Conservation (phyloP, 2,888 invertebrate genomes). For the Adelognathus sp. region DNA sequence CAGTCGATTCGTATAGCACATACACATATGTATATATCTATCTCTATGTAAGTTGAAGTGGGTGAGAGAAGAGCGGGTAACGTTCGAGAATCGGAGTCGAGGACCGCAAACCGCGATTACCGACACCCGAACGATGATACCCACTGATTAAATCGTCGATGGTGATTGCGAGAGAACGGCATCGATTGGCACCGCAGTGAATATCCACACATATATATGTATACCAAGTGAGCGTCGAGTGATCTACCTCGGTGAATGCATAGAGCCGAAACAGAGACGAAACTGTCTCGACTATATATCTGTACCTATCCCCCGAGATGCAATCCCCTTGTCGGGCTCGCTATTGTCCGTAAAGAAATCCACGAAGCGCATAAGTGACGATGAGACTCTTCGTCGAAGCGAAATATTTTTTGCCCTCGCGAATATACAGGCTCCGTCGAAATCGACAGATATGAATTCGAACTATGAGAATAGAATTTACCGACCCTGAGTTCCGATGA, state of each 20-base stretch:
- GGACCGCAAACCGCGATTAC: constrained; percentile 53
- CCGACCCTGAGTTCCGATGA: neutral
- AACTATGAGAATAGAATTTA: neutral
- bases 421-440: neutral
- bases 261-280: neutral
- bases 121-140: constrained; percentile 53
- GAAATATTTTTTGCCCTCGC: neutral
- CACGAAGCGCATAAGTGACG: constrained; percentile 12
- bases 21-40: too few species aligned
- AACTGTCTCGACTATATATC: neutral
- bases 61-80: constrained; percentile 15
- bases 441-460: neutral
- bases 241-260: constrained; percentile 33
- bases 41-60: constrained; percentile 21
- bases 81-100: constrained; percentile 38
- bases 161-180: constrained; percentile 52
- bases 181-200: constrained; percentile 43
- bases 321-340: constrained; percentile 30
- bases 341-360: constrained; percentile 39
- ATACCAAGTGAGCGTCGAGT: neutral
- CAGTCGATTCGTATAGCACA: constrained; percentile 31
- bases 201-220: neutral
- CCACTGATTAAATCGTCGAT: constrained; percentile 57
- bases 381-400: neutral
- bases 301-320: constrained; percentile 11